Evolutionary conservation across 2,888 invertebrate genomes (phyloP), one percentile per base, ranked within the genome.

Genomic region (Aethes cnicana): DNA sequence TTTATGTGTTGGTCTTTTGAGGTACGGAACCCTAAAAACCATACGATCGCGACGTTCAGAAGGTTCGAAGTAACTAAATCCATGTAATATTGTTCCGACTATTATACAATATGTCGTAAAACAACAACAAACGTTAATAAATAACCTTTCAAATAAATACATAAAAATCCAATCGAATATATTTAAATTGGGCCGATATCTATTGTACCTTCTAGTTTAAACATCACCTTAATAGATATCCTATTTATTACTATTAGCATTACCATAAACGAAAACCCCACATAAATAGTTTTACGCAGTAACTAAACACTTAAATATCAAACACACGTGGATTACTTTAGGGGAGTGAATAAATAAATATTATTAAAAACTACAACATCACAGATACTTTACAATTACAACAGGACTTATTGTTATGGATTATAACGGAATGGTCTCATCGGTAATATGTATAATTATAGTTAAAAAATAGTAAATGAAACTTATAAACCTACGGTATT

Each of bases 351-450:
- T 46, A 44, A 44, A 50, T 52, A 52, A 32, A 39, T 52, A 49
- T 49, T 12, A 26, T 50, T 62, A 67, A 48, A 59, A 33, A 66
- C 71, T 72, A 74, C 65, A 61, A 75, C 74, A 80, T 81, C 81
- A 81, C 81, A 81, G 81, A 79, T 78, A 77, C 68, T 70, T 79
- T 74, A 77, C 71, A 72, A 69, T 77, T 74, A 77, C 69, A 73
- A 72, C 69, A 69, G 63, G 68, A 68, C 61, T 62, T 63, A 61
- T 11, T 4, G 1, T 14, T 33, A 18, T 30, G 12, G 25, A 32
- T 11, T 18, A 11, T 41, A 41, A n/a, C 37, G 44, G 44, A 50
- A 54, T 54, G 8, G 35, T 46, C 12, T 57, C 54, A n/a, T n/a
- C n/a, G n/a, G n/a, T 52, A 57, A 44, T 60, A 44, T 58, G 49